These are phyloP conservation scores for Mya arenaria DNA, from an alignment of 1,140 invertebrate species.

Conservation along the genomic window DNA sequence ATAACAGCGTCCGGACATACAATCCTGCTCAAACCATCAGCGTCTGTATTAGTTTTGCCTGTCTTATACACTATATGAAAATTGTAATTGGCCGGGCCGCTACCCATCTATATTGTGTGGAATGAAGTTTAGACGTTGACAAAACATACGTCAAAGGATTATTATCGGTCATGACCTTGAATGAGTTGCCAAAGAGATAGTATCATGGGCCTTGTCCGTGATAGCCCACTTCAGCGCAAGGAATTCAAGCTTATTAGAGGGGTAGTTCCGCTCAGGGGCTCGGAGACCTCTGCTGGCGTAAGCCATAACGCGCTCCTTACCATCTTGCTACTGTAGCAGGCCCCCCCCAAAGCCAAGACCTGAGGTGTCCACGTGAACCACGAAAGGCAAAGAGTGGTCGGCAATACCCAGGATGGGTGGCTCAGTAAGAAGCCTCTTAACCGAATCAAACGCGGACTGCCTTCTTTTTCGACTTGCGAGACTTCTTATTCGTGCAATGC, in stretches of 20 bases:
- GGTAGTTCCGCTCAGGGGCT: neutral
- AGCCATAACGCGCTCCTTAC: slow-evolving; percentile 55
- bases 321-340: slow-evolving; percentile 62
- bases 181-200: slow-evolving; percentile 4
- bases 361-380: slow-evolving; percentile 57
- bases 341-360: slow-evolving; percentile 67
- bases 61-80: neutral
- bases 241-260: slow-evolving; percentile 7
- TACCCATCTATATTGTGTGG: neutral
- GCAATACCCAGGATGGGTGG: slow-evolving; percentile 2
- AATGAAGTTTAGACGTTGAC: slow-evolving; percentile 18
- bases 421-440: neutral
- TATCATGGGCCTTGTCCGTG: slow-evolving; percentile 2
- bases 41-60: slow-evolving; percentile 10
- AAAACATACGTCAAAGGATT: slow-evolving; percentile 37
- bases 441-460: neutral
- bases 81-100: neutral
- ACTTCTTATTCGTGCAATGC: too few species aligned
- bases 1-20: neutral
- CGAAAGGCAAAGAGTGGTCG: slow-evolving; percentile 49
- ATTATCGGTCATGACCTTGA: slow-evolving; percentile 27
- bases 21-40: slow-evolving; percentile 10
- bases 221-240: slow-evolving; percentile 16
- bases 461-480: too few species aligned
- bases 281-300: slow-evolving; percentile 52